Evolutionary conservation across 92 coral and sea anemone species (phyloP).

Genomic region (Palythoa grandiflora): DNA sequence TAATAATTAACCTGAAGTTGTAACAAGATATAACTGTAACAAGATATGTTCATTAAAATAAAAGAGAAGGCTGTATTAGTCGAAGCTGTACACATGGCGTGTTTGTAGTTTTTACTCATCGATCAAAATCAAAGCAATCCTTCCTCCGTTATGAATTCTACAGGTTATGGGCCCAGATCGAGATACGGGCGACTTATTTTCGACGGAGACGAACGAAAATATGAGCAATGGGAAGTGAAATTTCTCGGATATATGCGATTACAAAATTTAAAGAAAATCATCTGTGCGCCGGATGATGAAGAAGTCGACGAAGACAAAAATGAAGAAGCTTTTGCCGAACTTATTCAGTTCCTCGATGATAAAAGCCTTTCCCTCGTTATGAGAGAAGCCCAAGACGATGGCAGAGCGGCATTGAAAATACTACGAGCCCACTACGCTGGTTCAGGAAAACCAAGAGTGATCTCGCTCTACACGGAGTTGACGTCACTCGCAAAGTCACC

Average conservation of each 20-base stretch:
- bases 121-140: slow-evolving; percentile 8
- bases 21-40: not conserved
- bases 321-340: slow-evolving; percentile 63
- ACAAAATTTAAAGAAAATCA: slow-evolving; percentile 50
- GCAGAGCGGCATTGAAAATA: slow-evolving; percentile 46
- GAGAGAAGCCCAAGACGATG: slow-evolving; percentile 60
- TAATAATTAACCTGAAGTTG: not conserved
- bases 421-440: slow-evolving; percentile 53
- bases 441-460: slow-evolving; percentile 46
- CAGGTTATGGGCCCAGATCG: slow-evolving; percentile 82
- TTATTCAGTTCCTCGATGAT: slow-evolving; percentile 68
- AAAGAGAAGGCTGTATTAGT: not conserved
- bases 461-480: slow-evolving; percentile 62
- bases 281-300: slow-evolving; percentile 20
- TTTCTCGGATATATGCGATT: slow-evolving; percentile 64
- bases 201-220: slow-evolving; percentile 64
- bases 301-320: slow-evolving; percentile 27
- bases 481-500: slow-evolving; percentile 43
- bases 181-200: slow-evolving; percentile 52
- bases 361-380: slow-evolving; percentile 58
- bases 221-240: slow-evolving; percentile 73
- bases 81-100: not conserved
- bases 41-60: not conserved
- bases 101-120: not conserved
- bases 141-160: slow-evolving; percentile 48